Percentiles rank a stretch among this genome's conserved stretches.
These are phyloP conservation scores for Oscheius onirici DNA, from an alignment of 2,888 invertebrate genomes.

Conservation along the genomic window DNA sequence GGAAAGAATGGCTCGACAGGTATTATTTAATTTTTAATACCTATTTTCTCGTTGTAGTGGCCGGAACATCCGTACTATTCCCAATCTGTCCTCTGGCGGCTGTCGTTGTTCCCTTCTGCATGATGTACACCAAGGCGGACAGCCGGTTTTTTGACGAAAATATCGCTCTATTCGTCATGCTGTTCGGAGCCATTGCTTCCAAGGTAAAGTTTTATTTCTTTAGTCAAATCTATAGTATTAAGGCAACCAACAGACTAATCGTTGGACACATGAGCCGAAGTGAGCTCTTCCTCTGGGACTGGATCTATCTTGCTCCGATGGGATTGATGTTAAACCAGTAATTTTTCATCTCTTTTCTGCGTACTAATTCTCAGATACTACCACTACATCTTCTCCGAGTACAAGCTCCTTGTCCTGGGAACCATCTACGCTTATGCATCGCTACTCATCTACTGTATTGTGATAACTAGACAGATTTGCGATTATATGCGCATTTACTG, in stretches of 20 bases:
- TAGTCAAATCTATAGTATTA: background rate
- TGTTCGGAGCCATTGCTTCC: slow-evolving; percentile 90
- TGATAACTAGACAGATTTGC: slow-evolving; percentile 74
- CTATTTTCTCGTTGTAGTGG: slow-evolving; percentile 41
- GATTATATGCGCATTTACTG: slow-evolving; percentile 73
- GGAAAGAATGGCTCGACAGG: slow-evolving; percentile 96
- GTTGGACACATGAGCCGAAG: slow-evolving; percentile 99
- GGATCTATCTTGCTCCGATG: slow-evolving; percentile 88
- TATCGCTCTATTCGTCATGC: slow-evolving; percentile 89
- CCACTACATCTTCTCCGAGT: slow-evolving; percentile 46
- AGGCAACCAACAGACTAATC: slow-evolving; percentile 91
- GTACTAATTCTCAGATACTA: slow-evolving; percentile 41
- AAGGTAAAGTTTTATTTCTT: slow-evolving; percentile 72
- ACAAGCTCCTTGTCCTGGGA: slow-evolving; percentile 32
- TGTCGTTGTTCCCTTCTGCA: slow-evolving; percentile 88
- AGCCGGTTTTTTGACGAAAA: slow-evolving; percentile 79
- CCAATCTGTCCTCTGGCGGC: slow-evolving; percentile 92
- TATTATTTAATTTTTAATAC: slow-evolving; percentile 25
- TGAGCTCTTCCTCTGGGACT: slow-evolving; percentile 95
- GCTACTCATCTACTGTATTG: slow-evolving; percentile 72
- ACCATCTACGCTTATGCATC: slow-evolving; percentile 72
- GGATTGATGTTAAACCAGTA: slow-evolving; percentile 98
- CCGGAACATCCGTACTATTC: slow-evolving; percentile 82
- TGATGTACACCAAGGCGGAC: slow-evolving; percentile 87
- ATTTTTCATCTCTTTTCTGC: background rate